Percentiles rank a stretch among this genome's conserved stretches.
Evolutionary conservation across 2,797 vertebrate species (phyloP).

Genomic region (Rhadinocentrus ornatus): DNA sequence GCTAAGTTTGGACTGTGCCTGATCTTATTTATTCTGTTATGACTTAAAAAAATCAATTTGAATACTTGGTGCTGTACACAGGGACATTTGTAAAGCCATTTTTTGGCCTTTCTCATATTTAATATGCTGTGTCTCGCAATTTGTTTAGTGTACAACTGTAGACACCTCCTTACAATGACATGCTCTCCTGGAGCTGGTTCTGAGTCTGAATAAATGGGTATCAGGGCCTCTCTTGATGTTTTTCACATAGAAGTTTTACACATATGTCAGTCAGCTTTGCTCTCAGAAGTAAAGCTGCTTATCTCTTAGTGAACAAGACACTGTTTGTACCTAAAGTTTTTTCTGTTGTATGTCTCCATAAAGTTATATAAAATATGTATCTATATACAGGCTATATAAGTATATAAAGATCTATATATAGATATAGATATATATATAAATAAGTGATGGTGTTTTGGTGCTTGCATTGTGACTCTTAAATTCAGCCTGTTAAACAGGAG

Average conservation of each 20-base stretch:
- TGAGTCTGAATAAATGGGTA: conserved; percentile 45
- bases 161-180: conserved; percentile 61
- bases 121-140: conserved; percentile 69
- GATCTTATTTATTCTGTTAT: conserved; percentile 81
- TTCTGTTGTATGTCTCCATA: conserved; percentile 50
- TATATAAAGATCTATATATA: conserved; percentile 48
- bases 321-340: conserved; percentile 71
- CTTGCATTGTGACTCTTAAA: conserved; percentile 64
- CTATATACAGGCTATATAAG: conserved; percentile 55
- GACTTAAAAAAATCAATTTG: conserved; percentile 71
- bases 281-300: conserved; percentile 48
- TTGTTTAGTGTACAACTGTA: conserved; percentile 70
- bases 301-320: conserved; percentile 64
- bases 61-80: conserved; percentile 83
- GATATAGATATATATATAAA: conserved; percentile 33
- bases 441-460: conserved; percentile 64
- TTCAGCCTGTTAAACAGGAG: conserved; percentile 67
- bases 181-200: conserved; percentile 50
- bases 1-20: conserved; percentile 86
- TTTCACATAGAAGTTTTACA: conserved; percentile 39
- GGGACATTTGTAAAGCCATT: conserved; percentile 74
- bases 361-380: conserved; percentile 74
- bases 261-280: conserved; percentile 22
- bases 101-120: conserved; percentile 74
- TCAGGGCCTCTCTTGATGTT: conserved; percentile 41